Percentiles rank a stretch among this genome's conserved stretches.
Conservation (phyloP, 2,113 vertebrate species). For the Scophthalmus maximus region DNA sequence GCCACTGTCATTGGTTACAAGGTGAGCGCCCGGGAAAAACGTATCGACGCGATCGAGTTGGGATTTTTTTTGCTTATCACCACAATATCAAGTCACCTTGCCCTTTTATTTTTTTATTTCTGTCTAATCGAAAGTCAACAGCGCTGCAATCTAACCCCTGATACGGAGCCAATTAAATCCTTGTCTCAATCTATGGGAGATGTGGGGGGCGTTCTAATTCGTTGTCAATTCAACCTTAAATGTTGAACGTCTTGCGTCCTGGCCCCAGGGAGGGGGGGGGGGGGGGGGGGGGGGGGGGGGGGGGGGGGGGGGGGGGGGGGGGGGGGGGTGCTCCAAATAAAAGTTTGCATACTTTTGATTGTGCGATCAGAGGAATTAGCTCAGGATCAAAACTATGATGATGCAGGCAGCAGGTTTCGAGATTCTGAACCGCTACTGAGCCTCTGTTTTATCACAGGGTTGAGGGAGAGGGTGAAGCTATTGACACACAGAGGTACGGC, state of each 20-base stretch:
- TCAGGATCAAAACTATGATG: not conserved
- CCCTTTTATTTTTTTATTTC: conserved; percentile 49
- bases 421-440: conserved; percentile 3
- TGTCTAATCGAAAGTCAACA: conserved; percentile 71
- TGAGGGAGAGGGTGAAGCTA: conserved; percentile 65
- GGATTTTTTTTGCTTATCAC: conserved; percentile 75
- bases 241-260: not conserved
- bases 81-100: conserved; percentile 81
- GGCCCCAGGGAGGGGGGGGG: too few species aligned
- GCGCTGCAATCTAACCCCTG: conserved; percentile 64
- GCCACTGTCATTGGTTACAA: conserved; percentile 68
- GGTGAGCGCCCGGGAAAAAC: conserved; percentile 50
- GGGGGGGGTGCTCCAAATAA: not conserved
- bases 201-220: conserved; percentile 56
- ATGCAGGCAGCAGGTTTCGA: not conserved
- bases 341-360: not conserved
- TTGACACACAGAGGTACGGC: conserved; percentile 72
- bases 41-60: conserved; percentile 72
- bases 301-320: too few species aligned
- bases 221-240: conserved; percentile 28
- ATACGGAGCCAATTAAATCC: conserved; percentile 74
- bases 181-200: conserved; percentile 56
- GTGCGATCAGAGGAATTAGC: not conserved
- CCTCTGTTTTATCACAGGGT: conserved; percentile 51
- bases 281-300: too few species aligned